Evolutionary conservation across 2,797 vertebrate species (phyloP).

Genomic region (Carduelis carduelis): DNA sequence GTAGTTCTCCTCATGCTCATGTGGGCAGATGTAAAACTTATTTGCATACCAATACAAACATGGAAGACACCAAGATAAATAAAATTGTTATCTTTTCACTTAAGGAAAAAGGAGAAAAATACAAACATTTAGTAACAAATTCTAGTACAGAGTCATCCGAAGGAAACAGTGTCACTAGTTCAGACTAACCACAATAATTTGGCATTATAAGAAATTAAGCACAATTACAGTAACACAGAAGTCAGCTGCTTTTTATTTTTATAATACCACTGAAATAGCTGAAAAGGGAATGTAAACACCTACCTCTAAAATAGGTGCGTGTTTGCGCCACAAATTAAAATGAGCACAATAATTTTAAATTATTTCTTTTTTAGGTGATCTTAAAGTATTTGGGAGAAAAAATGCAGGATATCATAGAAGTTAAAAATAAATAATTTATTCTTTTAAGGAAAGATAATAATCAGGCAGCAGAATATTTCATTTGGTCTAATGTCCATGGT

Average conservation of each 20-base stretch:
- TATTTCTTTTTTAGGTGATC: background rate
- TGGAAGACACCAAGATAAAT: background rate
- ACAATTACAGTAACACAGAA: background rate
- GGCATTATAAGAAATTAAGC: background rate
- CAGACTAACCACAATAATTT: background rate
- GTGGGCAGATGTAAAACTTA: background rate
- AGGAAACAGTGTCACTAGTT: background rate
- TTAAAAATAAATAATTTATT: background rate
- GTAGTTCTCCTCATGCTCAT: background rate
- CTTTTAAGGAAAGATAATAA: background rate
- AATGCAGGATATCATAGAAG: background rate
- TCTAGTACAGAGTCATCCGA: background rate
- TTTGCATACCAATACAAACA: background rate
- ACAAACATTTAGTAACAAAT: background rate
- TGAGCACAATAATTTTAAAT: background rate
- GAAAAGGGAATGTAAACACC: background rate
- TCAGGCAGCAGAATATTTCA: background rate
- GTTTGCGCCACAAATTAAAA: background rate
- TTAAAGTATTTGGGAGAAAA: background rate
- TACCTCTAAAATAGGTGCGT: background rate
- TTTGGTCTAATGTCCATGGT: background rate
- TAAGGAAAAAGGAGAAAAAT: background rate
- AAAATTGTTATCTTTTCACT: background rate
- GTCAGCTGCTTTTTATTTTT: slow-evolving; percentile 10
- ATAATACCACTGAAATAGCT: background rate